These are phyloP conservation scores for Sesia apiformis DNA, from an alignment of 2,888 invertebrate species.

Conservation along the genomic window DNA sequence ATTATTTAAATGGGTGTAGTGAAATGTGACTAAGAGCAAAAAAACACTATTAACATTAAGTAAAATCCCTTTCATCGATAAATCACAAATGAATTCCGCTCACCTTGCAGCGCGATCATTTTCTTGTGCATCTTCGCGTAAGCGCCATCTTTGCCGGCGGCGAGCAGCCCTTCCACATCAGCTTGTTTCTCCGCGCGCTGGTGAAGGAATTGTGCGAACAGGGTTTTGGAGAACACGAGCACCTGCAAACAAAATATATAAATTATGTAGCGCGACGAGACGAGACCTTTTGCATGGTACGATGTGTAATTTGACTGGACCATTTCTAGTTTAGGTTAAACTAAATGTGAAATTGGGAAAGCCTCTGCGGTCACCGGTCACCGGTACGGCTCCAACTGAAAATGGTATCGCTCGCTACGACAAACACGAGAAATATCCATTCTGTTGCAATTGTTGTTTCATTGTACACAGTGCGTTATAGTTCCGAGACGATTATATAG, in stretches of 20 bases:
- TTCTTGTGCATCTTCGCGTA: slow-evolving; percentile 78
- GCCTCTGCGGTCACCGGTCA: too few relatives aligned
- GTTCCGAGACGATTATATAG: slow-evolving; percentile 44
- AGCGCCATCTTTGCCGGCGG: slow-evolving; percentile 48
- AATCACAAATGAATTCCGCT: not conserved
- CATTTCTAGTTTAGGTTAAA: too few relatives aligned
- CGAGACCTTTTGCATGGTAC: too few relatives aligned
- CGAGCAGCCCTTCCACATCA: slow-evolving; percentile 23
- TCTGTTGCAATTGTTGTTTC: slow-evolving; percentile 82
- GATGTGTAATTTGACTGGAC: too few relatives aligned
- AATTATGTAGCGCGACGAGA: too few relatives aligned
- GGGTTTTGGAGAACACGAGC: slow-evolving; percentile 80
- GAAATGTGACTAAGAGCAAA: too few relatives aligned
- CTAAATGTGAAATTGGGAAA: too few relatives aligned
- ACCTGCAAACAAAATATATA: slow-evolving; percentile 31
- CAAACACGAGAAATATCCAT: slow-evolving; percentile 76
- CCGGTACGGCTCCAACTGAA: too few relatives aligned
- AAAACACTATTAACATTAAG: too few relatives aligned
- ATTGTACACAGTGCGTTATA: slow-evolving; percentile 90
- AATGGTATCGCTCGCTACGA: slow-evolving; percentile 39
- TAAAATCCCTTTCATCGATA: too few relatives aligned
- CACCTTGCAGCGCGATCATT: slow-evolving; percentile 74
- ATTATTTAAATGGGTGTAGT: too few relatives aligned
- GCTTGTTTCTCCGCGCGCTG: slow-evolving; percentile 82
- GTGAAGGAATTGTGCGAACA: slow-evolving; percentile 84